Evolutionary conservation across 2,113 vertebrate species (phyloP).

Genomic region (Nothoprocta perdicaria): DNA sequence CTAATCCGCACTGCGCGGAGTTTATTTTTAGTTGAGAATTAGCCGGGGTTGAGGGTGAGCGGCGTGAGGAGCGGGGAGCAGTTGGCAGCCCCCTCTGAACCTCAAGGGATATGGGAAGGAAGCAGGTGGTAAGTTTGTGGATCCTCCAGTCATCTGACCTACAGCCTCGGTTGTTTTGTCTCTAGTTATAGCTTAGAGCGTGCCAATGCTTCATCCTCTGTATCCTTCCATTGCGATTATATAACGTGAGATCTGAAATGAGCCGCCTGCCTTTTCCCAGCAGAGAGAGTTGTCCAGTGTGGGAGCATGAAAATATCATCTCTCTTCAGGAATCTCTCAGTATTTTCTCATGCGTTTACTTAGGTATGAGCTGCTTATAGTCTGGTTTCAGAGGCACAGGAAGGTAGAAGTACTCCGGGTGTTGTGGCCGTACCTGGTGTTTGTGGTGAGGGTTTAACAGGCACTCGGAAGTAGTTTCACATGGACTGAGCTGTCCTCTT

Average conservation of each 20-base stretch:
- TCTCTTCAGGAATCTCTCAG: not conserved
- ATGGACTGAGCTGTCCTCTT: not conserved
- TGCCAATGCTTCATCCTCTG: not conserved
- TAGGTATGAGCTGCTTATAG: not conserved
- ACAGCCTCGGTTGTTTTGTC: not conserved
- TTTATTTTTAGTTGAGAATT: constrained; percentile 75
- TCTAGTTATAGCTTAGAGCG: not conserved
- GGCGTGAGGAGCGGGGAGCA: not conserved
- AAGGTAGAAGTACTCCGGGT: no score
- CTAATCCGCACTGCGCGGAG: constrained; percentile 65
- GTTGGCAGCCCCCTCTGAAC: not conserved
- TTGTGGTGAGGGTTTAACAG: not conserved
- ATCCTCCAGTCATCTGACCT: not conserved
- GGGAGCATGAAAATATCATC: not conserved
- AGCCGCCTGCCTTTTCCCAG: not conserved
- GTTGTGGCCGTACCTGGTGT: not conserved
- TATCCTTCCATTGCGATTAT: not conserved
- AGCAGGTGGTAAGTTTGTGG: constrained; percentile 77
- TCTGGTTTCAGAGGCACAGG: not conserved
- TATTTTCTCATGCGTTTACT: not conserved
- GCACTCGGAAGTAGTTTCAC: not conserved
- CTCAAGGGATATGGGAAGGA: constrained; percentile 75
- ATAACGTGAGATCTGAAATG: not conserved
- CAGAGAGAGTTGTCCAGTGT: not conserved
- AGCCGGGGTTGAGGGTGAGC: constrained; percentile 53